Conservation (phyloP, 2,113 vertebrate species). For the Phoenicopterus ruber region DNA sequence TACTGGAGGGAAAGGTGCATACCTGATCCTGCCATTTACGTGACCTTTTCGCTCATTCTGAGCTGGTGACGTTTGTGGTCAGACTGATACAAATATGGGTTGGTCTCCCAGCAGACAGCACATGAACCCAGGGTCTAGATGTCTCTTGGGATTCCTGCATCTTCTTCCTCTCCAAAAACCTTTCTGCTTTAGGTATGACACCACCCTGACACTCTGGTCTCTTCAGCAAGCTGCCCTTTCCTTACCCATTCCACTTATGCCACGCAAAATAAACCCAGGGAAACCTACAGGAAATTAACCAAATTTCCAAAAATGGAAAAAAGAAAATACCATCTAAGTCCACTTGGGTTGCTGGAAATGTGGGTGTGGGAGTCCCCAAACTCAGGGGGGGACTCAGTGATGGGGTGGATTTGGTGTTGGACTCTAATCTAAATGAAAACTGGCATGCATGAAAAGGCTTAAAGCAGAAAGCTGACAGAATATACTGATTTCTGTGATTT, state of each 20-base stretch:
- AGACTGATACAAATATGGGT: not conserved
- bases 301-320: not conserved
- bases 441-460: not conserved
- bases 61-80: not conserved
- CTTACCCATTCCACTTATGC: not conserved
- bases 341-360: not conserved
- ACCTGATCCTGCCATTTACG: not conserved
- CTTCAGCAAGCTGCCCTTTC: not conserved
- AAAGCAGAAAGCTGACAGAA: not conserved
- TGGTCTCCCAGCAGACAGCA: not conserved
- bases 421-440: not conserved
- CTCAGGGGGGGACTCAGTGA: not conserved
- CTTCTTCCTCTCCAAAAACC: not conserved
- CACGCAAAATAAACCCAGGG: not conserved
- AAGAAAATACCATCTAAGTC: not conserved
- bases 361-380: not conserved
- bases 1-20: not conserved
- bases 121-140: not conserved
- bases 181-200: not conserved
- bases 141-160: not conserved
- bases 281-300: not conserved
- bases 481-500: not conserved
- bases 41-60: not conserved
- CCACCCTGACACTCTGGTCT: not conserved
- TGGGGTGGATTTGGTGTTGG: not conserved